These are phyloP conservation scores for Thalpophila matura DNA, from an alignment of 2,888 invertebrate species.

Conservation along the genomic window DNA sequence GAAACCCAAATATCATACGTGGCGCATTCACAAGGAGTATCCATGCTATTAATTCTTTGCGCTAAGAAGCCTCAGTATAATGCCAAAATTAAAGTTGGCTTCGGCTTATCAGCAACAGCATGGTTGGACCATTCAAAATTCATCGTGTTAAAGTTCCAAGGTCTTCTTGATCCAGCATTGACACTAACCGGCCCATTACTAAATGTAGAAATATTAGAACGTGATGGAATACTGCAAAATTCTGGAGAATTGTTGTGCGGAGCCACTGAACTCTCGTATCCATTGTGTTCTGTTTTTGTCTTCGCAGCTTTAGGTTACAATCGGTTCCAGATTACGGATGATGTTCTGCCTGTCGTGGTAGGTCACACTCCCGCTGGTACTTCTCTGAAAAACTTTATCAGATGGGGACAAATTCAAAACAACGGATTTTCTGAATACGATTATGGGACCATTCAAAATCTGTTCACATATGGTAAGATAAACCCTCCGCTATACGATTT, in stretches of 20 bases:
- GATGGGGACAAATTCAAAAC: conserved; percentile 65
- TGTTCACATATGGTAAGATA: conserved; percentile 49
- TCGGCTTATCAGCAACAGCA: conserved; percentile 66
- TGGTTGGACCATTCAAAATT: conserved; percentile 61
- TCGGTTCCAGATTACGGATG: conserved; percentile 59
- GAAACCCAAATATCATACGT: conserved; percentile 59
- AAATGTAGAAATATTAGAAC: conserved; percentile 57
- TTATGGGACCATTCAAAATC: conserved; percentile 55
- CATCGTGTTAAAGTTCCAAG: conserved; percentile 50
- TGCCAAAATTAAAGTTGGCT: conserved; percentile 64
- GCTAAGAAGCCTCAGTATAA: conserved; percentile 68
- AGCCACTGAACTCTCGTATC: conserved; percentile 53
- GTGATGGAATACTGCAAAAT: conserved; percentile 52
- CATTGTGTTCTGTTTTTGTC: conserved; percentile 58
- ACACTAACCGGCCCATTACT: conserved; percentile 9
- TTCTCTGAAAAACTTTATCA: conserved; percentile 63
- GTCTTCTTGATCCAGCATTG: conserved; percentile 43
- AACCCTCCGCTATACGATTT: conserved; percentile 64
- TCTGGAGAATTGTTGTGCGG: conserved; percentile 60
- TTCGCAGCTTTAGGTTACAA: conserved; percentile 66
- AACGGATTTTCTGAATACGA: conserved; percentile 68
- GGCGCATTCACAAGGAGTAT: conserved; percentile 68
- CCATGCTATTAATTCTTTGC: conserved; percentile 61
- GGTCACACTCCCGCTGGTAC: conserved; percentile 69
- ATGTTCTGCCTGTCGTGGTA: conserved; percentile 59